phyloP scores from a whole-genome alignment of 2,888 invertebrate species.

The Fragum sueziense region DNA sequence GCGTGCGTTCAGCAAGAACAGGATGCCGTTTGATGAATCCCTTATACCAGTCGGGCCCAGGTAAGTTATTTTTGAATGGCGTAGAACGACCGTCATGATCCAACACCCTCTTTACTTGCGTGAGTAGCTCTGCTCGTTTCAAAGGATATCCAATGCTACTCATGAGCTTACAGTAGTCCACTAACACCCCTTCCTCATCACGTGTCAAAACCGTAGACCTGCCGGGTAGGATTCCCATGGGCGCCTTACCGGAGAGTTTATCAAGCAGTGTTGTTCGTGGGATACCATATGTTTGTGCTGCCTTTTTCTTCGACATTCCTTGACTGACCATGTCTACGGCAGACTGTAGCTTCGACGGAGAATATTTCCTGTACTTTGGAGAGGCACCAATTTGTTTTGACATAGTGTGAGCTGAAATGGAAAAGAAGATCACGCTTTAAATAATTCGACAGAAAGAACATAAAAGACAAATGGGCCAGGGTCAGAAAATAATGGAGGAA shows the following conservation, averaged over 20 bases:
- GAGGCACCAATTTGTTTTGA: slow-evolving; percentile 18
- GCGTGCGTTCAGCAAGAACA: not conserved
- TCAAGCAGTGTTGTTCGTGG: slow-evolving; percentile 27
- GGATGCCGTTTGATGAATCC: slow-evolving; percentile 15
- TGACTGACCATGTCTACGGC: slow-evolving; percentile 17
- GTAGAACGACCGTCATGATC: slow-evolving; percentile 14
- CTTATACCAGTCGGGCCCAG: slow-evolving; percentile 30
- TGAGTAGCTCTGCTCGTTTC: slow-evolving; percentile 13
- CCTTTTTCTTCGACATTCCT: slow-evolving; percentile 22
- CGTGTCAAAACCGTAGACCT: slow-evolving; percentile 6
- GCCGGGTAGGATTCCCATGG: slow-evolving; percentile 8
- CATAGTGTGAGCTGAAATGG: no score
- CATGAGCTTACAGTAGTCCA: slow-evolving; percentile 30
- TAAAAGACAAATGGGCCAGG: no score
- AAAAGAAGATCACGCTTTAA: no score
- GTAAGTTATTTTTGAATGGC: slow-evolving; percentile 27
- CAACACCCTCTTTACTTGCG: slow-evolving; percentile 27
- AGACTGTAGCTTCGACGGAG: slow-evolving; percentile 24
- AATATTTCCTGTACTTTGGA: slow-evolving; percentile 10
- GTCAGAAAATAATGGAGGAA: no score
- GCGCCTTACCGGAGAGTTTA: slow-evolving; percentile 13
- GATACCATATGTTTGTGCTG: slow-evolving; percentile 12
- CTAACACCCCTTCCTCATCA: slow-evolving; percentile 17
- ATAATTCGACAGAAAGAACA: no score
- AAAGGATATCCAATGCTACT: slow-evolving; percentile 27